Percentiles rank a stretch among this genome's conserved stretches.
phyloP scores from a whole-genome alignment of 2,113 vertebrate genomes.

The Plotosus lineatus region DNA sequence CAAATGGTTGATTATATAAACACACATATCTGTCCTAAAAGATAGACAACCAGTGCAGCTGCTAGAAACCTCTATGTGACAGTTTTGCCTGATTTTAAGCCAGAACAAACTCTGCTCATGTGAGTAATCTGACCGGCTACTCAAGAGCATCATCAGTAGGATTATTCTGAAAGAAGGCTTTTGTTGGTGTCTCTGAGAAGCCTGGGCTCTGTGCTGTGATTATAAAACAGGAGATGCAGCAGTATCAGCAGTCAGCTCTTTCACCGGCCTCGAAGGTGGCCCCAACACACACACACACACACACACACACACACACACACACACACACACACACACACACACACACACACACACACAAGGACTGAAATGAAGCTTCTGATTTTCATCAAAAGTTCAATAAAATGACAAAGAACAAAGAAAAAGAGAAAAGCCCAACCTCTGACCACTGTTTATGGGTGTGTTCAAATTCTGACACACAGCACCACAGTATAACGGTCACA shows the following conservation, averaged over 20 bases:
- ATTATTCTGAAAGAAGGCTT: slow-evolving; percentile 32
- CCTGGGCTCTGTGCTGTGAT: slow-evolving; percentile 42
- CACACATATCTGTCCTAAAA: background rate
- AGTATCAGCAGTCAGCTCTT: slow-evolving; percentile 21
- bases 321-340: too few relatives aligned
- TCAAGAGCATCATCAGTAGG: slow-evolving; percentile 22
- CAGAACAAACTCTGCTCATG: slow-evolving; percentile 4
- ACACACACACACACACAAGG: background rate
- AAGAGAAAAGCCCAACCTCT: too few relatives aligned
- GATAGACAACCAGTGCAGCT: background rate
- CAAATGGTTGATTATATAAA: background rate
- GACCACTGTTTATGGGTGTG: background rate
- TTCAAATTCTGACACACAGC: background rate
- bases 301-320: background rate
- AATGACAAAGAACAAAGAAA: background rate
- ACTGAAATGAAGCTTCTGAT: background rate
- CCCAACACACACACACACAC: background rate
- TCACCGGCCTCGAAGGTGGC: slow-evolving; percentile 30
- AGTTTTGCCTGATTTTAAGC: background rate
- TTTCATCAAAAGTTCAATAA: background rate
- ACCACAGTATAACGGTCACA: background rate
- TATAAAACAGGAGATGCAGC: slow-evolving; percentile 46
- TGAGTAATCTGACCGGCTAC: background rate
- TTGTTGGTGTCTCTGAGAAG: slow-evolving; percentile 37
- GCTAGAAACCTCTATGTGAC: background rate